A percentile compares a stretch with the other conserved stretches of the same genome.
Evolutionary conservation across 2,797 vertebrate species (phyloP).

Genomic region (Chaenodraco wilsoni): DNA sequence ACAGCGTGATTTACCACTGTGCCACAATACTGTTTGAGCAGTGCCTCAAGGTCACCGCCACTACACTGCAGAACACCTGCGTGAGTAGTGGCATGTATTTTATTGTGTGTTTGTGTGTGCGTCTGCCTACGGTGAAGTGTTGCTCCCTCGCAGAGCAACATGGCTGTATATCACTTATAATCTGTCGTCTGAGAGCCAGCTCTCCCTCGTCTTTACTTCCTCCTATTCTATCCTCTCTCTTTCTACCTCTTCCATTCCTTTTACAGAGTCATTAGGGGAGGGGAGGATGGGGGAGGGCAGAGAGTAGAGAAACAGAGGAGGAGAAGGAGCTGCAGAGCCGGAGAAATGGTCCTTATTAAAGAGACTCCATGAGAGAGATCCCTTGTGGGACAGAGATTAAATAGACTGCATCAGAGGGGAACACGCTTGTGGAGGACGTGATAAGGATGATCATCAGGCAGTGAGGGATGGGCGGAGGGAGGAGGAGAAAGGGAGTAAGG

Average conservation of each 20-base stretch:
- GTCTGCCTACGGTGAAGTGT: slow-evolving; percentile 35
- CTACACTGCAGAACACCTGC: slow-evolving; percentile 64
- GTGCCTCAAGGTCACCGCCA: slow-evolving; percentile 70
- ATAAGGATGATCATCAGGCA: slow-evolving; percentile 79
- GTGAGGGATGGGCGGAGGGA: slow-evolving; percentile 33
- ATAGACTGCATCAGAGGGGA: slow-evolving; percentile 84
- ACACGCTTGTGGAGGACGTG: slow-evolving; percentile 63
- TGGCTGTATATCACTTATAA: slow-evolving; percentile 82
- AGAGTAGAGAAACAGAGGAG: slow-evolving; percentile 24
- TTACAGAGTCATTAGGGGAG: slow-evolving; percentile 65
- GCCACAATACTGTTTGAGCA: slow-evolving; percentile 32
- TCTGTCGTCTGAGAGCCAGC: slow-evolving; percentile 74
- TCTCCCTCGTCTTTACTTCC: slow-evolving; percentile 40
- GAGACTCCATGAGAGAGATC: slow-evolving; percentile 81
- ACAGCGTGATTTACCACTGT: slow-evolving; percentile 45
- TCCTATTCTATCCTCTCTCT: slow-evolving; percentile 60
- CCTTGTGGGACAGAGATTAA: slow-evolving; percentile 84
- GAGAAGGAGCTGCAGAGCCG: slow-evolving; percentile 60
- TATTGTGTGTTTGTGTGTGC: slow-evolving; percentile 1
- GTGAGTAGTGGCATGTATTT: slow-evolving; percentile 26
- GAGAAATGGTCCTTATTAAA: slow-evolving; percentile 85
- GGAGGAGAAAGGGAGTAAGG: slow-evolving; percentile 35
- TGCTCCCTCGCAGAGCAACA: slow-evolving; percentile 65
- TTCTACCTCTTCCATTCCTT: slow-evolving; percentile 63
- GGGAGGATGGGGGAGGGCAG: slow-evolving; percentile 48